Evolutionary conservation across 2,888 invertebrate genomes (phyloP).

Genomic region (Odontomyia ornata): DNA sequence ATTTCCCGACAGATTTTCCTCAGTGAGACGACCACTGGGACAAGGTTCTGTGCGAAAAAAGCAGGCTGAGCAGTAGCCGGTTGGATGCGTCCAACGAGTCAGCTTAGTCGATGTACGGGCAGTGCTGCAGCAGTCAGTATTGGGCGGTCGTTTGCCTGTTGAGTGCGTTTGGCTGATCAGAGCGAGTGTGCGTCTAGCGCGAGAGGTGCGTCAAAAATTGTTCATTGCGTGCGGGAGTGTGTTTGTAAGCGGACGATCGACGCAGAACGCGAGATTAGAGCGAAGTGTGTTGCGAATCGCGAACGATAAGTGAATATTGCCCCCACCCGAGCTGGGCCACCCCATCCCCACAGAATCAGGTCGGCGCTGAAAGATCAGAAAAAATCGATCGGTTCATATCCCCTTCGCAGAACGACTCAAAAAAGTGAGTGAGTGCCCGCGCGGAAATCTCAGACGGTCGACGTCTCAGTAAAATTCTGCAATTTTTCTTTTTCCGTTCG

Average conservation of each 20-base stretch:
- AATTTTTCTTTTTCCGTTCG: slow-evolving; percentile 27
- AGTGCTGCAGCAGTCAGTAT: not conserved
- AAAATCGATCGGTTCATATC: not conserved
- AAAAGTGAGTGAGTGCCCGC: slow-evolving; percentile 32
- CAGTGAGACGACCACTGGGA: not conserved
- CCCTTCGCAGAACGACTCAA: slow-evolving; percentile 8
- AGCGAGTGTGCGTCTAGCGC: slow-evolving; percentile 1
- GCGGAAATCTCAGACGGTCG: slow-evolving; percentile 29
- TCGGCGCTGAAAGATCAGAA: not conserved
- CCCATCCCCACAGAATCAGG: slow-evolving; percentile 20
- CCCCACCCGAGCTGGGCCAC: slow-evolving; percentile 15
- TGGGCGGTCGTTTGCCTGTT: slow-evolving; percentile 10
- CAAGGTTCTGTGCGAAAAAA: not conserved
- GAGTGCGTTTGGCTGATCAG: slow-evolving; percentile 3
- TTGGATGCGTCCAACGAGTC: slow-evolving; percentile 8
- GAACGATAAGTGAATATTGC: not conserved
- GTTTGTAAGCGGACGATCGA: slow-evolving; percentile 16
- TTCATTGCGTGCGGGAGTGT: slow-evolving; percentile 30
- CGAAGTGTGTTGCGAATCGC: not conserved
- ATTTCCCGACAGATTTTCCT: slow-evolving; percentile 23
- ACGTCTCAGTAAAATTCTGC: slow-evolving; percentile 16
- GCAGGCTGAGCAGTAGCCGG: slow-evolving; percentile 13
- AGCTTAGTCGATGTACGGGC: not conserved
- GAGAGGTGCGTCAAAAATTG: not conserved
- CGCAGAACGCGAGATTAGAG: not conserved